Conservation (phyloP, 2,113 vertebrate species). For the Pteropus alecto region DNA sequence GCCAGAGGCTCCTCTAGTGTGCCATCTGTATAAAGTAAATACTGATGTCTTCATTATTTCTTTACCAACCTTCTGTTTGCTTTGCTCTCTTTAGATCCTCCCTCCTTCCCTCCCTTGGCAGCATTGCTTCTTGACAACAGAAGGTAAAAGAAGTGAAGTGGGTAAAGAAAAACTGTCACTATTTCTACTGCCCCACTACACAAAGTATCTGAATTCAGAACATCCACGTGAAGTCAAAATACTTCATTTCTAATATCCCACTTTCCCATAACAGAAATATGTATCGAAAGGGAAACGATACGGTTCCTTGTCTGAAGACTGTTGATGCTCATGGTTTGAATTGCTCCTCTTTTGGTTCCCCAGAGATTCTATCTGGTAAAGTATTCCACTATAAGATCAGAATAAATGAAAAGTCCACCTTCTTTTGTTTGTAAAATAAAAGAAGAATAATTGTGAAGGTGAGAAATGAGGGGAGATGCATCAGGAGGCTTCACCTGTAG, state of each 20-base stretch:
- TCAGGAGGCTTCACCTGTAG: neutral
- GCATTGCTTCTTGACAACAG: neutral
- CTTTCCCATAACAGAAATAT: neutral
- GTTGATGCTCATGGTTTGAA: neutral
- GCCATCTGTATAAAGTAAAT: neutral
- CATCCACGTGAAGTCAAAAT: neutral
- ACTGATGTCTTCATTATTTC: neutral
- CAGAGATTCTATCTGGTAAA: neutral
- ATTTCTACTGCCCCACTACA: neutral
- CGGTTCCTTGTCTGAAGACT: neutral
- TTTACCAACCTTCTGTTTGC: neutral
- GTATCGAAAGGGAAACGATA: neutral
- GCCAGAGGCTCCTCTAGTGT: neutral
- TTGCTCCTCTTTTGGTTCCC: neutral
- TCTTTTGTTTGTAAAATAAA: neutral
- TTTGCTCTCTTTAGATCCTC: neutral
- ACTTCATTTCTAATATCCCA: neutral
- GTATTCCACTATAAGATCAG: neutral
- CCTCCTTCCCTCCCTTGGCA: neutral
- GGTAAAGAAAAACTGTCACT: neutral
- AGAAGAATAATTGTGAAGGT: neutral
- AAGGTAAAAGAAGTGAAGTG: neutral
- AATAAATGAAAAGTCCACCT: neutral
- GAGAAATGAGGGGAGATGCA: neutral
- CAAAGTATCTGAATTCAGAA: neutral